Base-by-base conservation (phyloP, 2,113 vertebrate genomes). In the Rhombomys opimus region DNA sequence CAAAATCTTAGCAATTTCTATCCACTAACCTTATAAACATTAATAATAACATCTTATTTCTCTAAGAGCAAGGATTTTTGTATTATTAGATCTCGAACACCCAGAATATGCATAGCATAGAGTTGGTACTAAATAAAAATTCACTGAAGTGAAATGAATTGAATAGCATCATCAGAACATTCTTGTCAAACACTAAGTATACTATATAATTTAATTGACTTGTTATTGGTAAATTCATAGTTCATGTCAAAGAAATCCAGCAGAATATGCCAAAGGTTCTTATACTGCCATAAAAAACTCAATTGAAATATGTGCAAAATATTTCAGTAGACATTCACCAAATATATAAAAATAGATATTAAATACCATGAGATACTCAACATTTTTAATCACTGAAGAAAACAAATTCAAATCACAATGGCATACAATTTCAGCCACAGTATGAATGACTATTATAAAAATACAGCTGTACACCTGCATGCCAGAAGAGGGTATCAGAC, bases 301-400 rank as follows among this genome's bases (percentile, higher is more conserved):
- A 93, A 85, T 15, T 93, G 81, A 93, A 96, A 88, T 41, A 87
- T n/a, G 6, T 65, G 20, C 59, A 85, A 95, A 90, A 80, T 59
- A 95, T 86, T 68, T 91, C 59, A 96, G 89, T 38, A 91, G n/a
- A 67, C 32, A 67, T 86, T 96, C 61, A 85, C 38, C n/a, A 76
- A 89, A 80, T 3, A 80, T 59, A 92, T 12, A 57, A 5, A 87
- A 77, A 92, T 73, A 41, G 54, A 87, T 61, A 92, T 2, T 75
- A 84, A 96, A 25, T 38, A 89, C 25, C 73, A 59, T 72, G 32
- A 88, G 73, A 82, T 73, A 73, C 11, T 88, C 59, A 78, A 50
- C 15, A 50, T 80, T 25, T 70, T 54, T 82, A 87, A 81, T 90
- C 72, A 81, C 78, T 67, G 90, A 32, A 13, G 35, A 67, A 61